phyloP scores from a whole-genome alignment of 1,140 invertebrate species.

The Eriocheir sinensis region DNA sequence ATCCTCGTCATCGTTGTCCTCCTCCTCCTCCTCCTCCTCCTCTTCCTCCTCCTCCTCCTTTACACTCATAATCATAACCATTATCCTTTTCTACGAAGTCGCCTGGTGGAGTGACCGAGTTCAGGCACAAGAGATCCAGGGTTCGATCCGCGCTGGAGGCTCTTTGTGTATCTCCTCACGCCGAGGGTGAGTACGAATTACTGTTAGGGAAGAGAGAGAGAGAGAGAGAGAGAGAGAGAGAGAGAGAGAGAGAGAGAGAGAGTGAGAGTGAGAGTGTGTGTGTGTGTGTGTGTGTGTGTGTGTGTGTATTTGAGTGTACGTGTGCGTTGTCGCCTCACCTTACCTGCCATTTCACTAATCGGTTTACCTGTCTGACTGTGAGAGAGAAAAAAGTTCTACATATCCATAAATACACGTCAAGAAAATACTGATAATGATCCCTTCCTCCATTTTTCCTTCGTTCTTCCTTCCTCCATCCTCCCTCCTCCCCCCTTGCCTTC shows the following conservation, averaged over 20 bases:
- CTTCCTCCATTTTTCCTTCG: too few species aligned
- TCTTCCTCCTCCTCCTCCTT: not conserved
- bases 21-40: conserved; percentile 7
- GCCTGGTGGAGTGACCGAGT: not conserved
- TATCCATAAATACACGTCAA: conserved; percentile 13
- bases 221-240: not conserved
- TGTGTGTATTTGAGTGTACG: too few species aligned
- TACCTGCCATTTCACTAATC: not conserved
- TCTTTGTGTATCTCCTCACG: not conserved
- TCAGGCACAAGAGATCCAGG: not conserved
- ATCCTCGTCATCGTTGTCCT: not conserved
- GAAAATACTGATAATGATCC: not conserved
- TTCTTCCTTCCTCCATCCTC: too few species aligned
- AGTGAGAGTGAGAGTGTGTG: not conserved
- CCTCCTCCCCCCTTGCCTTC: too few species aligned
- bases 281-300: not conserved
- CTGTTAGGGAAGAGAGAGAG: not conserved
- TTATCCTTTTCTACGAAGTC: not conserved
- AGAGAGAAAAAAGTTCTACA: not conserved
- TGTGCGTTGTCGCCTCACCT: too few species aligned
- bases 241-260: not conserved
- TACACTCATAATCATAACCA: not conserved
- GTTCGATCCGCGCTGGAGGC: not conserved
- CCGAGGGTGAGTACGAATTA: not conserved
- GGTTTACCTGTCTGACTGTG: not conserved